phyloP scores from a whole-genome alignment of 53 echinoderm and acorn worm species.

The Echinarachnius parma region DNA sequence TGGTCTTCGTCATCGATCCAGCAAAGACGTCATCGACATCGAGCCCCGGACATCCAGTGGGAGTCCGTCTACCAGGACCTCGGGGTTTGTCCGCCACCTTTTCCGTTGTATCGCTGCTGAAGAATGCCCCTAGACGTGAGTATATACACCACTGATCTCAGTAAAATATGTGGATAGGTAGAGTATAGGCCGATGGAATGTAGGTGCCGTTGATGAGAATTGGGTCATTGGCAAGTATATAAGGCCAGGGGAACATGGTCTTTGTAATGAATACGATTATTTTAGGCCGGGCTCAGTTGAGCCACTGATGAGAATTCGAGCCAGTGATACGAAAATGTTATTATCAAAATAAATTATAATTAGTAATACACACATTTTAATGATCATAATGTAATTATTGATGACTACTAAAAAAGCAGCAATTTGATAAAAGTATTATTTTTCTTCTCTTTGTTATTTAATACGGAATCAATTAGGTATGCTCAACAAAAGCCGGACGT shows the following conservation, averaged over 20 bases:
- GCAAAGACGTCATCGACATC: neutral
- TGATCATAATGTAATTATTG: neutral
- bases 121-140: slow-evolving; percentile 13
- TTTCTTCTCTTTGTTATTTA: neutral
- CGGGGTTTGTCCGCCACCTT: neutral
- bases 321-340: no score
- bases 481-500: neutral
- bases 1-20: neutral
- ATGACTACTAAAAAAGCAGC: neutral
- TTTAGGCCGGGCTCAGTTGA: no score
- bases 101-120: neutral
- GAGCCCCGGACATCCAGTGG: neutral
- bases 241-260: no score
- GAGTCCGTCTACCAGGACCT: neutral
- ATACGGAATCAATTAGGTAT: neutral
- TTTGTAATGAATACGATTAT: no score
- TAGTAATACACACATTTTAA: no score
- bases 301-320: no score
- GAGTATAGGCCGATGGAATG: no score
- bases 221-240: no score
- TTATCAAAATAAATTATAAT: no score
- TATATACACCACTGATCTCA: neutral
- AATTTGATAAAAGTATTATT: neutral
- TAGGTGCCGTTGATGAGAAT: no score
- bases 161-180: neutral